Evolutionary conservation across 2,888 invertebrate species (phyloP), one percentile per base, ranked within the genome.

Genomic region (Athripsodes cinereus): DNA sequence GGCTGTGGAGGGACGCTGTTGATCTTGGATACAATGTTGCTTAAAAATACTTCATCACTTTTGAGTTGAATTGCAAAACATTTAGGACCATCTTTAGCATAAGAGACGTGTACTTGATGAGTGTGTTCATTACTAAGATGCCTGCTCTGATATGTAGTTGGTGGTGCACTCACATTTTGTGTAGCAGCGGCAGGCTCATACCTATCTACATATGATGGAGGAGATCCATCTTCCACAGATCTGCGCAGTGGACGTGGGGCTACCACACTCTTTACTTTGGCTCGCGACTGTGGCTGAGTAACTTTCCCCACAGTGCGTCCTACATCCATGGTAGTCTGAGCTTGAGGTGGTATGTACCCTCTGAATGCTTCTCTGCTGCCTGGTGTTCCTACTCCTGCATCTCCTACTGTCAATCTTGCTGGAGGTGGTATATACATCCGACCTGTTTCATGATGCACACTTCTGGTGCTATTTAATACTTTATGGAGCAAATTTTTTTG

Each of bases 11-110:
- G 76, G 60, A 81, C 79, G n/a, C 69, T 77, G 68, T 88, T 88
- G 49, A 91, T 84, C 44, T 86, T 83, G 55, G 78, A 81, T 86
- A 88, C 89, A 74, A 91, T 80, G n/a, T 78, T 76, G 51, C 82
- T 81, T 13, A 91, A 70, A 63, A 78, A 78, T 13, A 79, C 76
- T 62, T 81, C 81, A 64, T 81, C 81, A 50, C 79, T 76, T 66
- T 81, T 79, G 22, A 90, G 70, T 67, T 91, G 90, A 5, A 90
- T 83, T 22, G 87, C 87, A 74, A 92, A 92, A 56, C 86, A 74
- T 62, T 84, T 83, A 3, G 90, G 90, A 0, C 91, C 91, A 67
- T 92, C 90, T 66, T 89, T 88, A 18, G 90, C 86, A 70, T 81
- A 87, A 19, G 90, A 89, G 1, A 91, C 83, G 68, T 81, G 84